A percentile compares a stretch with the other conserved stretches of the same genome.
Conservation (phyloP, 2,113 vertebrate species). For the Laticauda laticaudata region DNA sequence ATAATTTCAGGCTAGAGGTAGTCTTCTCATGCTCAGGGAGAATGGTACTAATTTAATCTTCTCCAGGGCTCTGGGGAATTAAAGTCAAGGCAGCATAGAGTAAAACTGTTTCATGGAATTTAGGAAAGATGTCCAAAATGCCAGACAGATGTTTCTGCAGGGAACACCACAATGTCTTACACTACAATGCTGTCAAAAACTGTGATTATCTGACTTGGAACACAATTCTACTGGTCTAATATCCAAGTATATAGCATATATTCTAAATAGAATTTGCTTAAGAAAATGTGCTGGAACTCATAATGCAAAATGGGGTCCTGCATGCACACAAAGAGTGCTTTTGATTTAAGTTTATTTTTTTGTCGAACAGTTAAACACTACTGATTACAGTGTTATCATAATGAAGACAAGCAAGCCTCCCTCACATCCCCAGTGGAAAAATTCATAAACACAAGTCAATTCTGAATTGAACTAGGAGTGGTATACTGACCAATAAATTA, state of each 20-base stretch:
- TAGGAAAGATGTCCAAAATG: not conserved
- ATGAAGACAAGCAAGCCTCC: not conserved
- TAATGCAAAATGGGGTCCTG: not conserved
- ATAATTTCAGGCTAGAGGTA: not conserved
- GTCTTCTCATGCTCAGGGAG: not conserved
- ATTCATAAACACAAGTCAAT: not conserved
- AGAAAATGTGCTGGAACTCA: not conserved
- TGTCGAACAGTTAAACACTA: not conserved
- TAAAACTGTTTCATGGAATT: not conserved
- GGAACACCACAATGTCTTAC: not conserved
- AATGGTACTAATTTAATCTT: not conserved
- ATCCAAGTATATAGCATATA: not conserved
- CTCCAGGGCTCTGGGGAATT: not conserved
- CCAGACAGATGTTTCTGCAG: not conserved
- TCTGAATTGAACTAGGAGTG: not conserved
- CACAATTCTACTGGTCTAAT: not conserved
- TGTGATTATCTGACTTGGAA: not conserved
- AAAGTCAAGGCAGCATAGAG: not conserved
- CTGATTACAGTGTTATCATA: not conserved
- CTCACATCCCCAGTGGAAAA: not conserved
- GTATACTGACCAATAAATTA: not conserved
- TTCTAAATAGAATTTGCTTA: not conserved
- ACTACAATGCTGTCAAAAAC: not conserved
- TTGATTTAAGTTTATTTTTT: not conserved
- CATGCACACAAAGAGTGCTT: not conserved